phyloP scores from a whole-genome alignment of 2,113 vertebrate genomes.

The Myrmecobius fasciatus region DNA sequence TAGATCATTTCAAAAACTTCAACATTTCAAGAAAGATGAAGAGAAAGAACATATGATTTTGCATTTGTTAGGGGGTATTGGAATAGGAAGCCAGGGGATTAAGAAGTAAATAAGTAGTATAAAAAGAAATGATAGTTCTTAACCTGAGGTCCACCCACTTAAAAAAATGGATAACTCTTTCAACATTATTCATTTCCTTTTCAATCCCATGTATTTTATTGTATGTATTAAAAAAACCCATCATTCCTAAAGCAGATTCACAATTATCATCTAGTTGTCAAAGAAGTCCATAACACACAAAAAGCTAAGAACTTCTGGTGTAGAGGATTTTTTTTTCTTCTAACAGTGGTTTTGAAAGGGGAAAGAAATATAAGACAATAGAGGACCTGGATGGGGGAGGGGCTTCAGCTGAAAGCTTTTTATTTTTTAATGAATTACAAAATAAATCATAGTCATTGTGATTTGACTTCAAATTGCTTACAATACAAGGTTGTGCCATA shows the following conservation, averaged over 20 bases:
- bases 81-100: not conserved
- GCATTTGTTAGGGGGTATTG: not conserved
- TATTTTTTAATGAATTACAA: not conserved
- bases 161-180: not conserved
- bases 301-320: not conserved
- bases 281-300: not conserved
- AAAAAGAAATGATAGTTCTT: not conserved
- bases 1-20: not conserved
- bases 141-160: not conserved
- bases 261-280: not conserved
- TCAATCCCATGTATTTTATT: not conserved
- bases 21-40: not conserved
- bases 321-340: not conserved
- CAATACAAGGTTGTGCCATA: not conserved
- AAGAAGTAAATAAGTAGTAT: not conserved
- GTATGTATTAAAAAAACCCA: not conserved
- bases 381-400: not conserved
- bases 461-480: not conserved
- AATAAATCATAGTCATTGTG: not conserved
- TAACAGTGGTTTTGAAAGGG: not conserved
- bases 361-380: not conserved
- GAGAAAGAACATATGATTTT: not conserved
- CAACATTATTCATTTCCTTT: not conserved
- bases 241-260: not conserved
- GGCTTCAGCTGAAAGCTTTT: not conserved